A percentile compares a stretch with the other conserved stretches of the same genome.
Evolutionary conservation across 2,797 vertebrate species (phyloP).

Genomic region (Sphenopsis melanotis): DNA sequence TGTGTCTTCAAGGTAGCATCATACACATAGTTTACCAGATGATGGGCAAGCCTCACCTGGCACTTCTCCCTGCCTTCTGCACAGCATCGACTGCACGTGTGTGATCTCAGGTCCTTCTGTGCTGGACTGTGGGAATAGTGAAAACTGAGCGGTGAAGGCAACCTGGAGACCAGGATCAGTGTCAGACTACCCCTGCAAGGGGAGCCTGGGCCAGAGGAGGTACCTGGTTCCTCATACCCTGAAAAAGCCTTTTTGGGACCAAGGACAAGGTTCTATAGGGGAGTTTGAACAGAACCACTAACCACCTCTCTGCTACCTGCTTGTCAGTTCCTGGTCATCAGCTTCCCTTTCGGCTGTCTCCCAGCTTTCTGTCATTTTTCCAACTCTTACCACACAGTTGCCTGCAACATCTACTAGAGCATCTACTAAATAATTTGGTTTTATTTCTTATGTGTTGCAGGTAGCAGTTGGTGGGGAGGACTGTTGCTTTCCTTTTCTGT

Average conservation of each 20-base stretch:
- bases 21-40: neutral
- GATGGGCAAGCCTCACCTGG: neutral
- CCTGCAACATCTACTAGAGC: neutral
- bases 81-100: accelerated
- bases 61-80: neutral
- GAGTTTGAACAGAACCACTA: neutral
- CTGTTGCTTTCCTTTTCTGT: neutral
- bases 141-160: neutral
- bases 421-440: neutral
- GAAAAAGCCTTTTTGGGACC: neutral
- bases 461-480: neutral
- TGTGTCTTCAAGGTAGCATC: neutral
- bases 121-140: neutral
- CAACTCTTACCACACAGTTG: neutral
- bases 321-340: neutral
- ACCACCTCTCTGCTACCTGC: neutral
- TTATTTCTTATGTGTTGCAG: neutral
- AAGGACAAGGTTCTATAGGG: neutral
- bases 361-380: neutral
- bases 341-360: neutral
- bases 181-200: neutral
- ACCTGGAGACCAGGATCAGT: neutral
- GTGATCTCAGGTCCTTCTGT: neutral
- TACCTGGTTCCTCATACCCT: neutral
- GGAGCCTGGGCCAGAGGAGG: neutral